Percentiles rank a stretch among this genome's conserved stretches.
phyloP scores from a whole-genome alignment of 2,888 invertebrate species.

The Xylota segnis region DNA sequence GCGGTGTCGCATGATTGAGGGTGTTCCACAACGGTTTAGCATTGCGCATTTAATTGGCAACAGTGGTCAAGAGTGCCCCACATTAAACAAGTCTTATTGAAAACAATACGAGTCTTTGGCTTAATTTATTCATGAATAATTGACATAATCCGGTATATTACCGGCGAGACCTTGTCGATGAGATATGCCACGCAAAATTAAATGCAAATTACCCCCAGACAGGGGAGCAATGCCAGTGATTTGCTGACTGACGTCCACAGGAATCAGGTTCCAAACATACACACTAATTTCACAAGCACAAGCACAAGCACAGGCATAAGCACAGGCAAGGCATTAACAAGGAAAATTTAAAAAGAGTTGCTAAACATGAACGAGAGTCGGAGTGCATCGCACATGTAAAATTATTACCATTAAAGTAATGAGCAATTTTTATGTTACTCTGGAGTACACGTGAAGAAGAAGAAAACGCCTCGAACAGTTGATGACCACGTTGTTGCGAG shows the following conservation, averaged over 20 bases:
- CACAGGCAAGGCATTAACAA: conserved; percentile 55
- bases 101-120: conserved; percentile 40
- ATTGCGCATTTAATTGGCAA: conserved; percentile 50
- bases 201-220: conserved; percentile 70
- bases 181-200: conserved; percentile 74
- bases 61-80: conserved; percentile 28
- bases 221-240: conserved; percentile 43
- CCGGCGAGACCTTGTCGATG: conserved; percentile 75
- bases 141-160: conserved; percentile 76
- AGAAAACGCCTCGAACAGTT: conserved; percentile 50
- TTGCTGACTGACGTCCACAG: conserved; percentile 61
- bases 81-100: conserved; percentile 44
- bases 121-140: conserved; percentile 75
- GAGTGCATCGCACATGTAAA: conserved; percentile 72
- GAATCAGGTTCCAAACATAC: conserved; percentile 50
- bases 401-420: conserved; percentile 76
- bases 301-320: conserved; percentile 23
- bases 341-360: conserved; percentile 50
- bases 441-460: conserved; percentile 42
- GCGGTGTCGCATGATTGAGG: conserved; percentile 40
- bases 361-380: conserved; percentile 55
- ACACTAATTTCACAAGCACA: conserved; percentile 49
- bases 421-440: conserved; percentile 74
- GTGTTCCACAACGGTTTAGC: conserved; percentile 25
- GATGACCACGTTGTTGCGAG: conserved; percentile 33